These are phyloP conservation scores for Phallusia fumigata DNA, from an alignment of 23 tunicate genomes.

Conservation along the genomic window DNA sequence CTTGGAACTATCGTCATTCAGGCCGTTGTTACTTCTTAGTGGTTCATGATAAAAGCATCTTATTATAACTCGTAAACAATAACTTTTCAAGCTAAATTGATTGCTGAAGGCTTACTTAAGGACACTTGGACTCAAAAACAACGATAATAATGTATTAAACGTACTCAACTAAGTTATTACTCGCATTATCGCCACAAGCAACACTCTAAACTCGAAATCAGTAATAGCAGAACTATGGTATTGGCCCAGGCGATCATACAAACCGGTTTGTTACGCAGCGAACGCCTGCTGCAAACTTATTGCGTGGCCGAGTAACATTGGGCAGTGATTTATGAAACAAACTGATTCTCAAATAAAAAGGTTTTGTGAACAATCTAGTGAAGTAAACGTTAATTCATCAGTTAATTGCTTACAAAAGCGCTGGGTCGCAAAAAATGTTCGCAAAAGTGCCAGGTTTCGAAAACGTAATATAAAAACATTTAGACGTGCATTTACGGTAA, in stretches of 20 bases:
- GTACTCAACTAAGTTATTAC: constrained; percentile 2
- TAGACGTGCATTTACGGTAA: background rate
- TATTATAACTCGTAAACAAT: too few species aligned
- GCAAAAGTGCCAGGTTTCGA: background rate
- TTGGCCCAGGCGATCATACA: background rate
- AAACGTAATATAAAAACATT: background rate
- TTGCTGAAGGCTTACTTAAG: too few species aligned
- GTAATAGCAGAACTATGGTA: background rate
- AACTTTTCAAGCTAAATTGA: too few species aligned
- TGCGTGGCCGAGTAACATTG: background rate
- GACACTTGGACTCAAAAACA: background rate
- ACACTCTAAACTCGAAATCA: background rate
- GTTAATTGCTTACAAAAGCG: too few species aligned
- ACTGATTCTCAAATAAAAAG: background rate
- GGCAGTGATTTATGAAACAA: background rate
- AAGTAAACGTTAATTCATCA: too few species aligned
- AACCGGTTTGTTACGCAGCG: background rate
- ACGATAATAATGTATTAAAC: constrained; percentile 6
- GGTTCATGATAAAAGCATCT: too few species aligned
- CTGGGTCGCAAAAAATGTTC: too few species aligned
- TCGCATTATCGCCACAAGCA: background rate
- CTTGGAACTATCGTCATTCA: too few species aligned
- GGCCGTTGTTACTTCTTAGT: too few species aligned
- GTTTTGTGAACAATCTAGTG: too few species aligned
- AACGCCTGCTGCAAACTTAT: background rate